Evolutionary conservation across 2,797 vertebrate species (phyloP).

Genomic region (Tiaroga cobitis): DNA sequence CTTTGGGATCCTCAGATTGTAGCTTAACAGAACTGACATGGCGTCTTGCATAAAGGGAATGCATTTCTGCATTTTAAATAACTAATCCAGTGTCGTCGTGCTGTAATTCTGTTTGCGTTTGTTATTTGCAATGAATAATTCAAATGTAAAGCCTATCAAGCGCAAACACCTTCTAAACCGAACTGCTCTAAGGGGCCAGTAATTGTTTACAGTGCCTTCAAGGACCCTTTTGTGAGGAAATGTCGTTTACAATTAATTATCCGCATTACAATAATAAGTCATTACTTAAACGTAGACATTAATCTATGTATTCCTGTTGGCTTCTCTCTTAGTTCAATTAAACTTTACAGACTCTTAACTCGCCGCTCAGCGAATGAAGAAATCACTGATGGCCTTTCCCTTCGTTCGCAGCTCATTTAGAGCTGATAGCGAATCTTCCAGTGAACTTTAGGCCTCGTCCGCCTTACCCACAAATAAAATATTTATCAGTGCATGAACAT

Average conservation of each 20-base stretch:
- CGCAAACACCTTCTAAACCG: slow-evolving; percentile 70
- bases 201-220: slow-evolving; percentile 71
- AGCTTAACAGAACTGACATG: slow-evolving; percentile 24
- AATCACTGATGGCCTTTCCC: slow-evolving; percentile 55
- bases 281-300: slow-evolving; percentile 68
- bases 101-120: slow-evolving; percentile 65
- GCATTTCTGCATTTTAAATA: slow-evolving; percentile 47
- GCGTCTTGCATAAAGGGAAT: slow-evolving; percentile 50
- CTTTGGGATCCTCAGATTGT: slow-evolving; percentile 15
- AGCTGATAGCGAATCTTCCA: slow-evolving; percentile 51
- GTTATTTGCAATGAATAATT: slow-evolving; percentile 70
- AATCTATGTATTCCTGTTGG: slow-evolving; percentile 48
- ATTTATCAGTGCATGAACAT: slow-evolving; percentile 78
- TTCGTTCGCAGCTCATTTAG: slow-evolving; percentile 64
- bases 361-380: slow-evolving; percentile 45
- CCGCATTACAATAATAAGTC: slow-evolving; percentile 64
- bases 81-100: slow-evolving; percentile 55
- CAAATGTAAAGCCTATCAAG: slow-evolving; percentile 61
- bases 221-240: slow-evolving; percentile 52
- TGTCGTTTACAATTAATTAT: slow-evolving; percentile 69
- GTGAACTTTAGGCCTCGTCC: slow-evolving; percentile 62
- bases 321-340: slow-evolving; percentile 51
- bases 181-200: slow-evolving; percentile 65
- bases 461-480: slow-evolving; percentile 80
- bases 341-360: slow-evolving; percentile 51